Conservation (phyloP, 2,797 vertebrate genomes). For the Platalea minor region DNA sequence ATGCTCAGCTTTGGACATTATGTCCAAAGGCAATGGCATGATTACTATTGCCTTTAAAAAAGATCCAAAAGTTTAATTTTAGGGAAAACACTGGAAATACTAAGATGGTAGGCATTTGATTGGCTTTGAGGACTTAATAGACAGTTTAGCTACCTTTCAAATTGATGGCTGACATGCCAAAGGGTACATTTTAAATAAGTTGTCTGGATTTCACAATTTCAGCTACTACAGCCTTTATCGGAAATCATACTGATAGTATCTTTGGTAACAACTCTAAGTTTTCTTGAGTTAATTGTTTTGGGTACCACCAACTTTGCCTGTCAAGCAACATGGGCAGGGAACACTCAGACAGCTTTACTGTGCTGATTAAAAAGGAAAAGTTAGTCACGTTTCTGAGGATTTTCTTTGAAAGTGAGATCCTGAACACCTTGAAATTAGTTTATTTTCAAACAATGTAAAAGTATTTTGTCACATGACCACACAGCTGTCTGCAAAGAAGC, state of each 20-base stretch:
- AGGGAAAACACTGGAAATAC: conserved; percentile 9
- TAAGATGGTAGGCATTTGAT: neutral
- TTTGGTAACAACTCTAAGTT: neutral
- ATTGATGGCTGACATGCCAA: neutral
- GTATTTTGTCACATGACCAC: neutral
- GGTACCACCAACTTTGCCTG: neutral
- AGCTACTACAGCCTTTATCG: neutral
- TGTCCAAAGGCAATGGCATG: conserved; percentile 49
- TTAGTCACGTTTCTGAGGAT: neutral
- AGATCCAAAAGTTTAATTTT: conserved; percentile 24
- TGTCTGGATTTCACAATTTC: neutral
- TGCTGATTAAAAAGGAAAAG: neutral
- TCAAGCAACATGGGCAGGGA: neutral
- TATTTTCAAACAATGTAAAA: neutral
- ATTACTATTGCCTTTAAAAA: conserved; percentile 47
- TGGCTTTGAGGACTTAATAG: conserved; percentile 44
- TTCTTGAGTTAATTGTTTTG: neutral
- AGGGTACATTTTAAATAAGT: neutral
- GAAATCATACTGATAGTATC: neutral
- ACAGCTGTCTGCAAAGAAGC: neutral
- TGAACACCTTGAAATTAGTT: neutral
- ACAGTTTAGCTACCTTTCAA: conserved; percentile 23
- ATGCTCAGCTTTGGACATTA: conserved; percentile 25
- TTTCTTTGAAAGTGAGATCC: neutral
- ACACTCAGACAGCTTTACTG: neutral